Base-by-base conservation (phyloP, 2,797 vertebrate genomes). In the Pseudomugil tenellus region DNA sequence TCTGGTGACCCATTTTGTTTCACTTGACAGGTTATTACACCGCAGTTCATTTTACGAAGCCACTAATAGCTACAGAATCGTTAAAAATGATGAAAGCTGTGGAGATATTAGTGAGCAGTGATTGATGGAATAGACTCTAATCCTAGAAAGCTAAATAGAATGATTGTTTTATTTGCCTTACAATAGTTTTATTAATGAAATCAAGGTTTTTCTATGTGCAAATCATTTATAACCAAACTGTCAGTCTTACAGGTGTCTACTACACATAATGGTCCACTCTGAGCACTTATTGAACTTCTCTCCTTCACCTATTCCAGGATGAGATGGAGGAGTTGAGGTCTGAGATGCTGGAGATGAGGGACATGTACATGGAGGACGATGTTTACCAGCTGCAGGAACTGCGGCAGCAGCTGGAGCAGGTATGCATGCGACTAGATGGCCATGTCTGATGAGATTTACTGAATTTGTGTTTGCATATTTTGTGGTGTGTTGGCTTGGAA, bases 341-440 rank as follows among this genome's bases (percentile, higher is more conserved):
- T 0, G 98, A 99, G 91, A 99, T 99, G 98, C 93, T 99, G 92
- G 98, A 99, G 93, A 98, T 99, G 97, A 92, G 98, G 62, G 98
- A 99, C 4, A 97, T 98, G 89, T 99, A 98, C 89, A 95, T 99
- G 96, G 98, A 99, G 84, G 98, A 99, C 49, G 97, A 99, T 0
- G 96, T 99, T 34, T 98, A 99, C 89, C 97, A 99, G 90, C 89
- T 99, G 61, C 98, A 99, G 92, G 97, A 99, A 69, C 95, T 99
- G 57, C 90, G 98, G 37, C 97, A 98, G 90, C 97, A 99, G 89
- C 93, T 99, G 84, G 97, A 98, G 81, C 96, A 98, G 90, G 91
- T 92, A 74, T 13, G 10, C 58, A 3, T 29, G 31, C 17, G 12
- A 26, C 8, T 0, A 0, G n/a, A 58, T 37, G 11, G 2, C 3